A percentile compares a stretch with the other conserved stretches of the same genome.
Conservation (phyloP, 2,797 vertebrate species). For the Oophaga sylvatica region DNA sequence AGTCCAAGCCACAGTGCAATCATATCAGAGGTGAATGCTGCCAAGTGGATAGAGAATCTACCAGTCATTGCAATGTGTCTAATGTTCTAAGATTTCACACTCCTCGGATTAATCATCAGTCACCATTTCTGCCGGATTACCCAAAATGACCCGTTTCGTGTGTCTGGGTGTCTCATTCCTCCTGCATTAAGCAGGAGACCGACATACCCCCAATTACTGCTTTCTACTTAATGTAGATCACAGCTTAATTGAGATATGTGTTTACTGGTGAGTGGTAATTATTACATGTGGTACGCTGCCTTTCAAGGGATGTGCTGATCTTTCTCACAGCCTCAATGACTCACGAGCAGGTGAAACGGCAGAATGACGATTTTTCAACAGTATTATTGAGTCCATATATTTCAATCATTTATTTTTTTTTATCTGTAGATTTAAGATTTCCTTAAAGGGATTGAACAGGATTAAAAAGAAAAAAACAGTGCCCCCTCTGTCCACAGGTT, state of each 20-base stretch:
- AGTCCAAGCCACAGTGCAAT: too few relatives aligned
- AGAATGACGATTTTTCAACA: neutral
- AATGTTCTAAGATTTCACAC: neutral
- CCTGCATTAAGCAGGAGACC: neutral
- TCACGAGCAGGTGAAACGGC: neutral
- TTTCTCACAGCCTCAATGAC: conserved; percentile 8
- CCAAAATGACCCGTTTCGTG: neutral
- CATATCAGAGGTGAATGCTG: neutral
- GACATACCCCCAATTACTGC: neutral
- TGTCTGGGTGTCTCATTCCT: conserved; percentile 7
- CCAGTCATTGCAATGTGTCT: neutral
- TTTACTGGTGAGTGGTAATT: conserved; percentile 15
- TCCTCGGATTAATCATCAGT: neutral
- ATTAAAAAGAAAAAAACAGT: too few relatives aligned
- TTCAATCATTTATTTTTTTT: neutral
- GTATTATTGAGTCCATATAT: neutral
- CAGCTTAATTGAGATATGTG: conserved; percentile 1
- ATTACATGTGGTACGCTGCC: neutral
- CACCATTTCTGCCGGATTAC: neutral
- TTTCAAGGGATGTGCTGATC: neutral
- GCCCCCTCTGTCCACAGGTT: too few relatives aligned
- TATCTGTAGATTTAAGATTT: neutral
- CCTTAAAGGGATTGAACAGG: neutral
- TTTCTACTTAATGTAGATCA: neutral
- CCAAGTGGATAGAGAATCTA: neutral